Evolutionary conservation across 2,888 invertebrate genomes (phyloP), one percentile per base, ranked within the genome.

Genomic region (Fabriciana adippe): DNA sequence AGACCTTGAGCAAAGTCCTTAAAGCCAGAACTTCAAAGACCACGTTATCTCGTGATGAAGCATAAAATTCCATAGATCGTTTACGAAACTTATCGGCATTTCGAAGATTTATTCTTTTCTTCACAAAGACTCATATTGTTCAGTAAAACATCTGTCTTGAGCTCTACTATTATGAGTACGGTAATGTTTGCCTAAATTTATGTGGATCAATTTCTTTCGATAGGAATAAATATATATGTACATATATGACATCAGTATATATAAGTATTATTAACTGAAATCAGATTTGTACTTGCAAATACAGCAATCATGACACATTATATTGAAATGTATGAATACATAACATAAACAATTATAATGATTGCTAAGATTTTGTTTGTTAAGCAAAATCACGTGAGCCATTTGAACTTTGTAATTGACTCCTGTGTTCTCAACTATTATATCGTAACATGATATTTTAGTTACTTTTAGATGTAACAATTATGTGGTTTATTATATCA

Each of bases 21-120:
- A 55, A 66, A 60, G 48, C 57, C 63, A 54, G 60, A 57, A 48
- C 64, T 64, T 51, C 56, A 56, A 47, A 50, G 54, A 64, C 45
- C 57, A 60, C 41, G 61, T 55, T 66, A 66, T 66, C 65, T 68
- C 59, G 48, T 59, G 64, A 63, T 64, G 59, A 70, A 68, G 64
- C 64, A 63, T 56, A 72, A 70, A 73, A 72, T 67, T 66, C 55
- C 64, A 26, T 65, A 47, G 64, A 67, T 64, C 70, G 65, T 70
- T 72, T 67, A 72, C 65, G 56, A 64, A 71, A 70, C 70, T 75
- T 75, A 75, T 72, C 72, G 68, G 75, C 67, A 70, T 71, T 70
- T 45, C 67, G 48, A 71, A 68, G 72, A 75, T 73, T 72, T 74
- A 72, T 74, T 68, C 69, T 72, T 72, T 68, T 69, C 64, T 63